Base-by-base conservation (phyloP, 2,113 vertebrate genomes). In the Gopherus flavomarginatus region DNA sequence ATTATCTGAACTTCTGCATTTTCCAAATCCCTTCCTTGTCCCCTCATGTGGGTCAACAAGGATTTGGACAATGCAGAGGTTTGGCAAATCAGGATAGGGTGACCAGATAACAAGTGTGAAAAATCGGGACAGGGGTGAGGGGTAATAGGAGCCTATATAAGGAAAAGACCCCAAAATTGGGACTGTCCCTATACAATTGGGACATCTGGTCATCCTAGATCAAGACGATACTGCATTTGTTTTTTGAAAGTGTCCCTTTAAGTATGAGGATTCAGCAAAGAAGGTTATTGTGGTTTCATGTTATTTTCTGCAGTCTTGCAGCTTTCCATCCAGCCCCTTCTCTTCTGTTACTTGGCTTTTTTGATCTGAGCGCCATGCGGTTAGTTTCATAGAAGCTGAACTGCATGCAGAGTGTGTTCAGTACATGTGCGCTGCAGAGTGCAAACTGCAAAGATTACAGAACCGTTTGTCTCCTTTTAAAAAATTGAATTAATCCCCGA, bases 351-450 rank as follows among this genome's bases (percentile, higher is more conserved):
- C 13, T 93, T 81, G 94, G 59, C 35, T 4, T 5, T 44, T 3
- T 3, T 0, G 5, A 17, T 16, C 6, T 11, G 84, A 44, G n/a
- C 4, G n/a, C 65, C n/a, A 21, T 72, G 65, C 17, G n/a, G 65
- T 72, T 56, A 69, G 47, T 21, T 89, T 81, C 0, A 0, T 50
- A 87, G 69, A 26, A 1, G 0, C 24, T 27, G 12, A 11, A 21
- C 6, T 6, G 31, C 2, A 29, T 12, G 13, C 62, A 24, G 78
- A 14, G 11, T 22, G 2, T 78, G 31, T 22, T 79, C 31, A 0
- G 1, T 47, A 72, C 59, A 44, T 89, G 1, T 8, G 0, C 4
- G 4, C 29, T 65, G 83, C 26, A 57, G n/a, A 27, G 42, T 14
- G 26, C 47, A 12, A 88, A 24, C n/a, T 11, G 88, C 72, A 75